Evolutionary conservation across 1,140 invertebrate species (phyloP).

Genomic region (Drosophila seguyi): DNA sequence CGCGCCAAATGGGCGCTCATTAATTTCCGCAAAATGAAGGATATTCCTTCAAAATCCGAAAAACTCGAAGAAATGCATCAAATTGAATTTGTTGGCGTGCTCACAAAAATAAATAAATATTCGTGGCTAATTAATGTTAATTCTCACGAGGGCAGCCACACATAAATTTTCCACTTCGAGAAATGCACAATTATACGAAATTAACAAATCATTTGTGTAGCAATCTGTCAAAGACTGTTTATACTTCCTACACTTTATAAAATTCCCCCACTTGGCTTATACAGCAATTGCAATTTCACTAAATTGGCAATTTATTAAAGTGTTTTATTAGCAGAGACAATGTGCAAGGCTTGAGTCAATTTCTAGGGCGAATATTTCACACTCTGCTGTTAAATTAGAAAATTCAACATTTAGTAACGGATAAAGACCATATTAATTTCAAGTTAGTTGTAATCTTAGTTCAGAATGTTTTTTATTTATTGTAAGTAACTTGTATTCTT

Average conservation of each 20-base stretch:
- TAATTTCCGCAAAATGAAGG: conserved; percentile 76
- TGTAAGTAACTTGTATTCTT: neutral
- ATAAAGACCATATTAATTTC: no score
- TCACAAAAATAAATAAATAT: conserved; percentile 34
- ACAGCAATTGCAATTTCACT: conserved; percentile 19
- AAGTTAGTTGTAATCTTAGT: no score
- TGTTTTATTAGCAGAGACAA: conserved; percentile 41
- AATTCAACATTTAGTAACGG: neutral
- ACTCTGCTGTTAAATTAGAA: neutral
- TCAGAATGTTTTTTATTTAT: neutral
- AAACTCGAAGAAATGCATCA: conserved; percentile 64
- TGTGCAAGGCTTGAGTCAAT: neutral
- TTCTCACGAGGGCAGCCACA: conserved; percentile 50
- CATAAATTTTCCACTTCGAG: conserved; percentile 59
- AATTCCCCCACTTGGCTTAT: neutral
- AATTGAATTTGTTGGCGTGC: conserved; percentile 73
- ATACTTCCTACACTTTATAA: conserved; percentile 16
- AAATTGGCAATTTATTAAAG: conserved; percentile 58
- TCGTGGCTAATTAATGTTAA: conserved; percentile 74
- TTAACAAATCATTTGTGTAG: conserved; percentile 53
- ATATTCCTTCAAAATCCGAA: conserved; percentile 48
- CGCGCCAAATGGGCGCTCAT: conserved; percentile 75
- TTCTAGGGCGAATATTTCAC: neutral
- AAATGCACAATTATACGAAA: conserved; percentile 50
- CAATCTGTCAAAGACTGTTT: conserved; percentile 44